phyloP scores from a whole-genome alignment of 2,113 vertebrate genomes.

The Brienomyrus brachyistius region DNA sequence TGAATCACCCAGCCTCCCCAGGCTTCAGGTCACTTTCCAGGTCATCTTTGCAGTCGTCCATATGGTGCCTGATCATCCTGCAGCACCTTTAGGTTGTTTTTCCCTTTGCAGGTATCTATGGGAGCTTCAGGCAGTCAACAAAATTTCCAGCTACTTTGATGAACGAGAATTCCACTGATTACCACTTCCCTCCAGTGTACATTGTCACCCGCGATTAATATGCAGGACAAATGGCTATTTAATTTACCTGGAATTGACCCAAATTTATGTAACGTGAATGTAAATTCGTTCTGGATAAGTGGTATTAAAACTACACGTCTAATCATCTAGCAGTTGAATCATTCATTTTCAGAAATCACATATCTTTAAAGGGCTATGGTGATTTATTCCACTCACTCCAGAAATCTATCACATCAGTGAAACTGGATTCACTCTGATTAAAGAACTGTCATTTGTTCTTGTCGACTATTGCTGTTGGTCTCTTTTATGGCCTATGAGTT shows the following conservation, averaged over 20 bases:
- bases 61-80: neutral
- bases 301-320: neutral
- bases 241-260: neutral
- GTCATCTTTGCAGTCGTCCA: neutral
- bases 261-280: slow-evolving; percentile 3
- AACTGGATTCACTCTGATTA: neutral
- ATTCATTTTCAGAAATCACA: neutral
- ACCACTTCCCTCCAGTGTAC: neutral
- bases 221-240: neutral
- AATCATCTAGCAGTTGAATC: neutral
- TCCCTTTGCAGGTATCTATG: neutral
- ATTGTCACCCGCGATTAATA: neutral
- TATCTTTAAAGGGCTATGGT: neutral
- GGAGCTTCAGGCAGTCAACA: neutral
- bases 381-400: neutral
- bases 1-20: neutral
- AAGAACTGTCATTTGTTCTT: neutral
- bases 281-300: neutral
- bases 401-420: neutral
- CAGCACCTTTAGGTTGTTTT: neutral
- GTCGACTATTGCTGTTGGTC: neutral
- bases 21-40: neutral
- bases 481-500: neutral
- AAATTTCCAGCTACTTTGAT: neutral
- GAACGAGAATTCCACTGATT: neutral